Percentiles rank a stretch among this genome's conserved stretches.
Evolutionary conservation across 2,797 vertebrate genomes (phyloP).

Genomic region (Onychomys leucogaster): DNA sequence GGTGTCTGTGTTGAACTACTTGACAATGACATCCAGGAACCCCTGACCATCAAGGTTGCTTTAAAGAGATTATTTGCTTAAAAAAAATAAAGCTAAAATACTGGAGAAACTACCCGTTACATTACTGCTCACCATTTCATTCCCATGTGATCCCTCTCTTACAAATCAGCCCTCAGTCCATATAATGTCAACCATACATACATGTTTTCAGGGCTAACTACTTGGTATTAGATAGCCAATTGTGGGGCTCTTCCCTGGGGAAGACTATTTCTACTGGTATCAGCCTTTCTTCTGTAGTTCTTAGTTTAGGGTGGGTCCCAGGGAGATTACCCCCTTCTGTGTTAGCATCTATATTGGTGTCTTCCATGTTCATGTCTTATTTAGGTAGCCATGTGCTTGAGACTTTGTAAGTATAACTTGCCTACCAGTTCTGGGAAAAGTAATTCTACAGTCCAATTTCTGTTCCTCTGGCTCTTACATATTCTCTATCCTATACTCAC

Average conservation of each 20-base stretch:
- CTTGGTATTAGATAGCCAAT: not conserved
- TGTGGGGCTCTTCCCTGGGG: not conserved
- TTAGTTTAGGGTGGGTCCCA: not conserved
- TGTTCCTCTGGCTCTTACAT: not conserved
- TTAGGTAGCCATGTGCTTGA: not conserved
- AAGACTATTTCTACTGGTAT: not conserved
- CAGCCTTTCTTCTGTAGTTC: not conserved
- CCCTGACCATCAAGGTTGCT: not conserved
- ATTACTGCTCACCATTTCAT: conserved; percentile 5
- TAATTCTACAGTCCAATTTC: not conserved
- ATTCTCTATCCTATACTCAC: no score
- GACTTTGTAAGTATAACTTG: not conserved
- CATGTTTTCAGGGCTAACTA: no score
- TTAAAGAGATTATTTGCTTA: conserved; percentile 46
- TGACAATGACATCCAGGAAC: not conserved
- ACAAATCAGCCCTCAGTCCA: not conserved
- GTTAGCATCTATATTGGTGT: no score
- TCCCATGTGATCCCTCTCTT: not conserved
- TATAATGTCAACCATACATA: not conserved
- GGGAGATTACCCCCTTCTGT: not conserved
- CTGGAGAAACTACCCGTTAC: conserved; percentile 14
- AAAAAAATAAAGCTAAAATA: not conserved
- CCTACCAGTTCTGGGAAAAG: not conserved
- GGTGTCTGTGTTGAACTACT: not conserved
- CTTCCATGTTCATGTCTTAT: not conserved